Evolutionary conservation across 2,888 invertebrate genomes (phyloP).

Genomic region (Heliconius cydno): DNA sequence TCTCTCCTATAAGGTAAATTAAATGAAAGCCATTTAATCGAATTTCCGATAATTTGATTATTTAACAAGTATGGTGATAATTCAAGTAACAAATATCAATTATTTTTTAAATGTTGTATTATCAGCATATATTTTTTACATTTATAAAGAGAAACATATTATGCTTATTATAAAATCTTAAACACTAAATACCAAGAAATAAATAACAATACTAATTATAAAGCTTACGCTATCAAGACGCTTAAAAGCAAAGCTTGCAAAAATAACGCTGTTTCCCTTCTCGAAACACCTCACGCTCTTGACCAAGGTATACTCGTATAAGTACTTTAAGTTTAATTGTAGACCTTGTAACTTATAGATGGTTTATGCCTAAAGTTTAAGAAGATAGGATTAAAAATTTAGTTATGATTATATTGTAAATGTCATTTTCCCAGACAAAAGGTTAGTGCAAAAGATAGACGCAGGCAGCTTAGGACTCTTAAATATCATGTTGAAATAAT

Average conservation of each 20-base stretch:
- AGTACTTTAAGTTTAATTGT: neutral
- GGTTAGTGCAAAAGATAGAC: neutral
- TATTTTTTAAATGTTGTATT: too few relatives aligned
- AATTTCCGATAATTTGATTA: too few relatives aligned
- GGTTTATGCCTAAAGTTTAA: neutral
- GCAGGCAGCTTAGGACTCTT: neutral
- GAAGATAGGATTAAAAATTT: neutral
- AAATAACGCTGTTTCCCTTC: too few relatives aligned
- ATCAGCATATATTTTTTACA: too few relatives aligned
- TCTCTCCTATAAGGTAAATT: neutral
- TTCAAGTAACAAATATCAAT: neutral
- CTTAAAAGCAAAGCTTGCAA: too few relatives aligned
- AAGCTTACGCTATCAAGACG: too few relatives aligned
- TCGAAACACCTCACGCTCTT: neutral
- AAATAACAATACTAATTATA: too few relatives aligned
- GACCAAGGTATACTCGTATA: neutral
- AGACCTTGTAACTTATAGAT: neutral
- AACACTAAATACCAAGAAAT: too few relatives aligned
- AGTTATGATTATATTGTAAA: neutral
- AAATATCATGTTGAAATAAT: neutral
- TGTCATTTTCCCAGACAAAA: constrained; percentile 6
- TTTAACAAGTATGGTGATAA: neutral
- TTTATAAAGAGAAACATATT: too few relatives aligned
- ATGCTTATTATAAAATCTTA: too few relatives aligned
- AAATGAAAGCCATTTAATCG: too few relatives aligned